Base-by-base conservation (phyloP, 1,140 invertebrate species). In the Pararge aegeria region DNA sequence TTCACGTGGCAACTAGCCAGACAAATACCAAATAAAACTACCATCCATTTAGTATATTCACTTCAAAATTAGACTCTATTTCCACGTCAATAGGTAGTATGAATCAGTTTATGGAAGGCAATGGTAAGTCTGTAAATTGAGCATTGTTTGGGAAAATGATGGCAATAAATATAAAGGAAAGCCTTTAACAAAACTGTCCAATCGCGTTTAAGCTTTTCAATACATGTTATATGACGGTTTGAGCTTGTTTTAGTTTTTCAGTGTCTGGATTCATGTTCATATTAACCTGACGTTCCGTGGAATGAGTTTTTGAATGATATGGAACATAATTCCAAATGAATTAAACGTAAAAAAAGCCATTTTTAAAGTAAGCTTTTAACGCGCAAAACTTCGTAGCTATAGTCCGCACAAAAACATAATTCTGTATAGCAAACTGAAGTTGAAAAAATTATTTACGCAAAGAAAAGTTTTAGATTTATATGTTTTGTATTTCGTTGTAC, bases 111-210 rank as follows among this genome's bases (percentile, higher is more conserved):
- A 48, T 21, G 18, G 42, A 20, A 15, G 20, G 42, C 16, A 16
- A 20, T 46, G 15, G 53, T 68, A 67, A 42, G 59, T 66, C 72
- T 61, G 75, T 53, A 60, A 66, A 58, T 64, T 51, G 57, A 62
- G 76, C 63, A 75, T 84, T 81, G 79, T 84, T 80, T 84, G 79
- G 73, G 68, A 74, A 80, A 83, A 81, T 85, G 82, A 85, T 70
- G 73, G 82, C 68, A 81, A 85, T 85, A 85, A 85, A 81, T 83
- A 75, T 76, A 84, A 73, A 71, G 69, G 67, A 74, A 79, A 64
- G 68, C 67, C 76, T 82, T 82, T 79, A 72, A 68, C 71, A 65
- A 68, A 73, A 77, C 73, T 80, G 79, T 79, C 79, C 74, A 77
- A 81, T 80, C 61, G 73, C 66, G 68, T 75, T 76, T 72, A 66